Percentiles rank a stretch among this genome's conserved stretches.
Evolutionary conservation across 2,797 vertebrate genomes (phyloP).

Genomic region (Hyperoplus lanceolatus): DNA sequence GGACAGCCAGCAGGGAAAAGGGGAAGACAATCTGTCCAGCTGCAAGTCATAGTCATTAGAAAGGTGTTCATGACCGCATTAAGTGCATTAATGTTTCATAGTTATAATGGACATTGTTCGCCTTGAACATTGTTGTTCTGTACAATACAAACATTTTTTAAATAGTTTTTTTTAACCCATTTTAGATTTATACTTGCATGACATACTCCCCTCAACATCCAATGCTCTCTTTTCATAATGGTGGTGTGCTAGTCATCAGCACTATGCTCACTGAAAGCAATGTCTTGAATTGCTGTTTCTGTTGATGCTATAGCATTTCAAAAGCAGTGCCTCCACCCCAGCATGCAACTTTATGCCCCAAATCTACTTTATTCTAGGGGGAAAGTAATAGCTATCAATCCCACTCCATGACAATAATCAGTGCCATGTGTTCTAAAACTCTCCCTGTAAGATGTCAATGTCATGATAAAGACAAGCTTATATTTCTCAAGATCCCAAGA

Average conservation of each 20-base stretch:
- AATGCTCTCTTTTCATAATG: not conserved
- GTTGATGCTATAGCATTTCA: constrained; percentile 17
- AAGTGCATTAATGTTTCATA: not conserved
- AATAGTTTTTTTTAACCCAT: too few species aligned
- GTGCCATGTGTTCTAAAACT: not conserved
- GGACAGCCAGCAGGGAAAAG: constrained; percentile 43
- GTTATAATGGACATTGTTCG: not conserved
- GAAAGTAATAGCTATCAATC: constrained; percentile 16
- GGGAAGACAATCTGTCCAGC: constrained; percentile 33
- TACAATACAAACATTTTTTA: too few species aligned
- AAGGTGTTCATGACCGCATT: constrained; percentile 3
- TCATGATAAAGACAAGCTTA: too few species aligned
- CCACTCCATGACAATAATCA: constrained; percentile 14
- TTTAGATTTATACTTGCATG: too few species aligned
- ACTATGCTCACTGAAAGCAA: not conserved
- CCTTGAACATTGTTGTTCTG: too few species aligned
- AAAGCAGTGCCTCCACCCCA: constrained; percentile 13
- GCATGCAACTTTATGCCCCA: constrained; percentile 16
- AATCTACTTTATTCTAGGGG: not conserved
- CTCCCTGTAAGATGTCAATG: too few species aligned
- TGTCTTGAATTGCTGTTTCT: not conserved
- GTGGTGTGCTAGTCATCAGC: not conserved
- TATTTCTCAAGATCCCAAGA: too few species aligned
- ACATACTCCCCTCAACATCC: not conserved
- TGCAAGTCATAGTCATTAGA: constrained; percentile 12